Evolutionary conservation across 2,888 invertebrate species (phyloP), one percentile per base, ranked within the genome.

Genomic region (Epirrita christyi): DNA sequence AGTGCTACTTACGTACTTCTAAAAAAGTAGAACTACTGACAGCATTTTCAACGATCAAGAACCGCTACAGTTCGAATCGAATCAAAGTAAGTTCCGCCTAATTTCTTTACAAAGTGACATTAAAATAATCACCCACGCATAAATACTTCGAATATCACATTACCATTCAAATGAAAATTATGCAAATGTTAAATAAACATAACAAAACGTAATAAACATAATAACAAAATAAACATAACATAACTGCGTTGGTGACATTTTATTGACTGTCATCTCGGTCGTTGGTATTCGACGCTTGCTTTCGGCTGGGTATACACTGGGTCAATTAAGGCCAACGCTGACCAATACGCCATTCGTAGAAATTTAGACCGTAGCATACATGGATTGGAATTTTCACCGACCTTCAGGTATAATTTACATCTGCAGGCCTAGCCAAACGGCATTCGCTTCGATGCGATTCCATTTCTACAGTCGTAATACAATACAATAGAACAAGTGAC

Each of bases 231-330:
- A n/a, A n/a, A n/a, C n/a, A n/a, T n/a, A 55, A 41, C 32, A 13
- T 21, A 49, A 41, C 44, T 53, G 50, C 41, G 47, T 55, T 61
- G 64, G 65, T 57, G 72, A 75, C 77, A 76, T 70, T 76, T 78
- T 79, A 78, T 77, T 72, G 61, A 53, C 68, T 73, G 75, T 72
- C 76, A 66, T 69, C 67, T 67, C 65, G 61, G 61, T 56, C 63
- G 63, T 70, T 54, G 67, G 41, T 45, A 21, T 40, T 41, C 34
- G 21, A 21, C 9, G 29, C 6, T 1, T 49, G 11, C 9, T 48
- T 46, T 42, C 27, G 41, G 56, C 29, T 32, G n/a, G 28, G 2
- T 11, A 49, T 36, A 44, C 40, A 58, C 48, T 43, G 7, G 21
- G 1, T 21, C 21, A 3, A 21, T 6, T 7, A 32, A 32, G 7